Conservation (phyloP, 2,797 vertebrate genomes). For the Luscinia luscinia region DNA sequence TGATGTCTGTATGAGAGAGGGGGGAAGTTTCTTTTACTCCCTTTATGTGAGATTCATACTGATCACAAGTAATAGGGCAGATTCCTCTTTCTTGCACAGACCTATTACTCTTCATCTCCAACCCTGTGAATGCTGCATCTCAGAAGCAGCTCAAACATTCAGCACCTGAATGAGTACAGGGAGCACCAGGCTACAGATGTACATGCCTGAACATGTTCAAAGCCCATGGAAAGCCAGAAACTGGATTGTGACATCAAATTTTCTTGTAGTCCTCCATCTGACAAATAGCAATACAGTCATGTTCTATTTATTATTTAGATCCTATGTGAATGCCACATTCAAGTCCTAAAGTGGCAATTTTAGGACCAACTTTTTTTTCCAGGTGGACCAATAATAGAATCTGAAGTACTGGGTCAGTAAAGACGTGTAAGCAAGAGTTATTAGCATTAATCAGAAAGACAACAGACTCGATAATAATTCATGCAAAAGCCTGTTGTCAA, state of each 20-base stretch:
- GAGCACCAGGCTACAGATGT: background rate
- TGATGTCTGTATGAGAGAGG: background rate
- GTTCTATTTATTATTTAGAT: background rate
- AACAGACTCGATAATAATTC: conserved; percentile 10
- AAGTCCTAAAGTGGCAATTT: background rate
- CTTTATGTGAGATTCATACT: background rate
- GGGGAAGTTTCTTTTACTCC: background rate
- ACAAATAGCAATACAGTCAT: background rate
- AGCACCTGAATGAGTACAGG: background rate
- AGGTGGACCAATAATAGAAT: background rate
- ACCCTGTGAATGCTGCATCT: background rate
- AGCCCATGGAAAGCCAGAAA: background rate
- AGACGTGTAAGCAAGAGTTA: background rate
- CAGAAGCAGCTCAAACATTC: background rate
- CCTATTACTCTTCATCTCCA: background rate
- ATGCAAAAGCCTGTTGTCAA: conserved; percentile 9
- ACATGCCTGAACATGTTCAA: background rate
- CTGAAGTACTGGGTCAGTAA: background rate
- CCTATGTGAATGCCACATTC: background rate
- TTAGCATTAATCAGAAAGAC: conserved; percentile 2
- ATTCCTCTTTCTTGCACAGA: background rate
- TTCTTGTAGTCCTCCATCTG: background rate
- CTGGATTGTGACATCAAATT: background rate
- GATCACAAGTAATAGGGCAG: background rate
- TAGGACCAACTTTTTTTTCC: background rate